phyloP scores from a whole-genome alignment of 2,888 invertebrate species.

The Diogma glabrata region DNA sequence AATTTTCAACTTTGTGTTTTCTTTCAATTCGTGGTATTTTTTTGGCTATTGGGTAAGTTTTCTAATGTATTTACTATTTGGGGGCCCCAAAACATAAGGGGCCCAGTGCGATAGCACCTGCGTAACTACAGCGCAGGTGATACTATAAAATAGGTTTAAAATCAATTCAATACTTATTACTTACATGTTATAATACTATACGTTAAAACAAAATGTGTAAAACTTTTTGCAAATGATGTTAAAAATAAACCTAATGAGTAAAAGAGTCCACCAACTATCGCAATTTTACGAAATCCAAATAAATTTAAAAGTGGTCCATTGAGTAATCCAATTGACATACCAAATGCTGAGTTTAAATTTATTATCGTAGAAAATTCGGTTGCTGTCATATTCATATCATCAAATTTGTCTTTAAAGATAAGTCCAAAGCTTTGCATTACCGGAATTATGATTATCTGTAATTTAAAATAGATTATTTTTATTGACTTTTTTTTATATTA shows the following conservation, averaged over 20 bases:
- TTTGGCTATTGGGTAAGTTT: too few relatives aligned
- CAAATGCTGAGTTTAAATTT: slow-evolving; percentile 53
- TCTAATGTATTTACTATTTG: too few relatives aligned
- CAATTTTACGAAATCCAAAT: slow-evolving; percentile 54
- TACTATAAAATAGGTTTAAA: too few relatives aligned
- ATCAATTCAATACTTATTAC: slow-evolving; percentile 32
- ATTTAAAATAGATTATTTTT: too few relatives aligned
- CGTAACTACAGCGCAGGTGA: neutral
- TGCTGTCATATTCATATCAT: slow-evolving; percentile 42
- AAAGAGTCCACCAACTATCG: slow-evolving; percentile 43
- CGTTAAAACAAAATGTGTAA: slow-evolving; percentile 47
- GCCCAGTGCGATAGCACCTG: too few relatives aligned
- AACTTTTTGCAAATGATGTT: slow-evolving; percentile 44
- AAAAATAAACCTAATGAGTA: slow-evolving; percentile 46
- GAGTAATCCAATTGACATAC: slow-evolving; percentile 52
- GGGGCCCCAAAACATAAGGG: too few relatives aligned
- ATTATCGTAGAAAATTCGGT: slow-evolving; percentile 52
- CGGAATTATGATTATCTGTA: slow-evolving; percentile 39
- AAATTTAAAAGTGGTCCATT: slow-evolving; percentile 50
- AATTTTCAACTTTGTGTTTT: too few relatives aligned
- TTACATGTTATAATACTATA: slow-evolving; percentile 60
- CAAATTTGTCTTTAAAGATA: slow-evolving; percentile 51
- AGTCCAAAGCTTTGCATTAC: slow-evolving; percentile 54
- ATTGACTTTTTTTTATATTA: too few relatives aligned
- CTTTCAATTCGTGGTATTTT: too few relatives aligned